Conservation (phyloP, 2,797 vertebrate species). For the Propithecus deckenii region DNA sequence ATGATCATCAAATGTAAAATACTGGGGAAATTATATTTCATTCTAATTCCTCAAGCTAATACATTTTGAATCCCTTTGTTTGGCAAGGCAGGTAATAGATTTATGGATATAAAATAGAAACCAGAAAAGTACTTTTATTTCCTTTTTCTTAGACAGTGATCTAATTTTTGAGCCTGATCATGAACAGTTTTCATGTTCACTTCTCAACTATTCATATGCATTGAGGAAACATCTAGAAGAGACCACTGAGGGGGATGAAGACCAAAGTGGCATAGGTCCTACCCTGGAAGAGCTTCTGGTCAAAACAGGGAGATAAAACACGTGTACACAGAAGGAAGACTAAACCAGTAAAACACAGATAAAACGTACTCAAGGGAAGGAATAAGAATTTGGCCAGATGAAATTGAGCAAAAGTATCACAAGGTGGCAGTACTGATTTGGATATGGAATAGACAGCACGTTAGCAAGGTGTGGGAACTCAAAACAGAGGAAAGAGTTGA, state of each 20-base stretch:
- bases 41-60: background rate
- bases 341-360: background rate
- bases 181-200: background rate
- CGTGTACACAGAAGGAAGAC: background rate
- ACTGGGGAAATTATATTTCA: background rate
- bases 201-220: background rate
- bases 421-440: slow-evolving; percentile 32
- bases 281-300: background rate
- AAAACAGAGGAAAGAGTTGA: background rate
- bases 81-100: background rate
- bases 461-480: background rate
- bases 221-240: background rate
- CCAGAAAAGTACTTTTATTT: background rate
- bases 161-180: background rate
- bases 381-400: background rate
- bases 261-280: background rate
- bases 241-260: background rate
- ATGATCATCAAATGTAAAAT: background rate
- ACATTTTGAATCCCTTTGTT: background rate
- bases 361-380: background rate
- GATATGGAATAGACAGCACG: background rate
- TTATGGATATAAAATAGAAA: background rate
- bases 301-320: background rate
- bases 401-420: slow-evolving; percentile 15
- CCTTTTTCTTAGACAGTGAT: background rate